Evolutionary conservation across 2,113 vertebrate genomes (phyloP), one percentile per base, ranked within the genome.

Genomic region (Melanocharis versteri): DNA sequence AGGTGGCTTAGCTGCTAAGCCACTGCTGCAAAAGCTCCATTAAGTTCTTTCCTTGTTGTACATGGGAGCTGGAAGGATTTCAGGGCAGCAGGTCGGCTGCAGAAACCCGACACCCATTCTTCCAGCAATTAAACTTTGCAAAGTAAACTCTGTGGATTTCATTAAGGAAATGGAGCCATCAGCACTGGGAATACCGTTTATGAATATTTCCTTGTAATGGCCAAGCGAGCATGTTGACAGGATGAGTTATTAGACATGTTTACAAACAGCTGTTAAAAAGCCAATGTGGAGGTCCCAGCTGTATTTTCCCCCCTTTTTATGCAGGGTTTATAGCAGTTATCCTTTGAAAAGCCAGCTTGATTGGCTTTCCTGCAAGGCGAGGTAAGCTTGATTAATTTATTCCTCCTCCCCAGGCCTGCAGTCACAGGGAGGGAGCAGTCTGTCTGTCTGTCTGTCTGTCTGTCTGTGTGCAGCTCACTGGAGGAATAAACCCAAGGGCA

Each of bases 91-190:
- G 96, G 96, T 94, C 58, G 84, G 90, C 93, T 64, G 91, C 92
- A 95, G 96, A 97, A 97, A 97, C 33, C 89, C 88, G 96, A 98
- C 86, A 96, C 93, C 96, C 86, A 37, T 94, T 97, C 96, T 95
- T 96, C 6, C 30, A 48, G 57, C 97, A 97, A 97, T 98, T 97
- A 97, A 96, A 97, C 96, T 97, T 94, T 86, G 97, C 96, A 96
- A 96, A 97, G 97, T 92, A 96, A 98, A 97, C 96, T 89, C 15
- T 84, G 72, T 71, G 92, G 88, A 72, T 97, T 97, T 98, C 97
- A 97, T 98, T 97, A 98, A 96, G 95, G 96, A 94, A 95, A 97
- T 88, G 94, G 97, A 96, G 96, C 94, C 83, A 70, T 97, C 97
- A 81, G 86, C 87, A 19, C 83, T 87, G 90, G 95, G 91, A 97